These are phyloP conservation scores for Hyperoplus lanceolatus DNA, from an alignment of 2,797 vertebrate genomes.

Conservation along the genomic window DNA sequence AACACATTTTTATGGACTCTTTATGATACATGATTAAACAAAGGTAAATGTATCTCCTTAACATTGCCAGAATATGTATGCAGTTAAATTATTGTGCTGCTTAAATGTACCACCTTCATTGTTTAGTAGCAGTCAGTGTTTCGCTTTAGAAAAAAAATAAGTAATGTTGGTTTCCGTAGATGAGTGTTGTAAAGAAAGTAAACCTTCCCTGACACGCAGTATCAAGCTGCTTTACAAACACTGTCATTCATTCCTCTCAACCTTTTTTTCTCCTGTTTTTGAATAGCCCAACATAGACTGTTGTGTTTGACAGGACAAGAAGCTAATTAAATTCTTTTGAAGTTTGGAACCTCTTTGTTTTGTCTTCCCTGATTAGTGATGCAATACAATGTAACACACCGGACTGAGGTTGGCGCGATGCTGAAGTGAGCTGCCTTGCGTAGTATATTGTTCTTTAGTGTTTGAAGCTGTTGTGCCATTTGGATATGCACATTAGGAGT, in stretches of 20 bases:
- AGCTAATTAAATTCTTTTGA: constrained; percentile 55
- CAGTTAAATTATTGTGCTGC: constrained; percentile 3
- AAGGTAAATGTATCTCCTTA: not conserved
- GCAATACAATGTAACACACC: constrained; percentile 65
- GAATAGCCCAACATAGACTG: constrained; percentile 37
- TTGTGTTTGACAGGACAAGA: constrained; percentile 50
- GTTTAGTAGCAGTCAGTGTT: constrained; percentile 17
- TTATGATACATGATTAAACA: constrained; percentile 14
- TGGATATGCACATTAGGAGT: not conserved
- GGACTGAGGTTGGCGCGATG: constrained; percentile 27
- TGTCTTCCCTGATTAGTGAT: constrained; percentile 52
- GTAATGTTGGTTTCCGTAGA: constrained; percentile 28
- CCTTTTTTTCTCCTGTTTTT: constrained; percentile 20
- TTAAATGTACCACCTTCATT: constrained; percentile 19
- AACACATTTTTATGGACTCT: constrained; percentile 5
- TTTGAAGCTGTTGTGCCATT: constrained; percentile 1
- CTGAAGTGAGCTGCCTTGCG: constrained; percentile 22
- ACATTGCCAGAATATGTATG: not conserved
- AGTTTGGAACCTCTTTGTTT: constrained; percentile 15
- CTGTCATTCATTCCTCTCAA: constrained; percentile 25
- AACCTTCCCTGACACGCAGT: constrained; percentile 4
- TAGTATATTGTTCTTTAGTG: constrained; percentile 22
- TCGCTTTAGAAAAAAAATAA: not conserved
- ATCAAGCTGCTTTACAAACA: constrained; percentile 39
- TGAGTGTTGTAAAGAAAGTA: constrained; percentile 34